Base-by-base conservation (phyloP, 1,140 invertebrate species). In the Bacillus rossius region DNA sequence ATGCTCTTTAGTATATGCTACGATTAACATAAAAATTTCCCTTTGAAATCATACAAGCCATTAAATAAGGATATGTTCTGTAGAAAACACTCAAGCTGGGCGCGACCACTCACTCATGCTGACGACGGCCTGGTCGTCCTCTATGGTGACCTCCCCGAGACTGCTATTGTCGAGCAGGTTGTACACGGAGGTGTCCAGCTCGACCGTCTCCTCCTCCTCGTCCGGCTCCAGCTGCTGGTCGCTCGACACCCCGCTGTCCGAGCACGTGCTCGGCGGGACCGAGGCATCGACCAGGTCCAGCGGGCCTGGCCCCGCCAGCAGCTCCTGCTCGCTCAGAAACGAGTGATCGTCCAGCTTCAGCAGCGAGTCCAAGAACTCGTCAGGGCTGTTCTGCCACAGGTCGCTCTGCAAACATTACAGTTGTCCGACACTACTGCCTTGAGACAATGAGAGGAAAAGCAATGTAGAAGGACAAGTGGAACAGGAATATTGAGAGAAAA, bases 221-320 rank as follows among this genome's bases (percentile, higher is more conserved):
- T 57, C 56, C 10, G 22, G 19, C 23, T 57, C 45, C 47, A 57
- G 22, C 22, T 45, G 56, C 17, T 50, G 56, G 34, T 57, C 56
- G 26, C 45, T 50, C 2, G 56, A 57, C 29, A 57, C 26, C 8
- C 56, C 56, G 51, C 45, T 50, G 37, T 57, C 56, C 2, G 55
- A 57, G 25, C 34, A 41, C 26, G 37, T 57, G 26, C 56, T 57
- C 13, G 34, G 29, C 3, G 56, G 26, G 17, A 49, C 26, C 2
- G 45, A 3, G 13, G 26, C n/a, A 16, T 20, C 41, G 1, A 38
- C 4, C 19, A 23, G 20, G 22, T 23, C 16, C 1, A 55, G 10
- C 19, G 16, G 20, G 17, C 37, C 16, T 43, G 41, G 23, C 2
- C 25, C 25, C 19, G 48, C 25, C 22, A 40, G 40, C 7, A 55